Base-by-base conservation (phyloP, 2,797 vertebrate genomes). In the Poecile montanus region DNA sequence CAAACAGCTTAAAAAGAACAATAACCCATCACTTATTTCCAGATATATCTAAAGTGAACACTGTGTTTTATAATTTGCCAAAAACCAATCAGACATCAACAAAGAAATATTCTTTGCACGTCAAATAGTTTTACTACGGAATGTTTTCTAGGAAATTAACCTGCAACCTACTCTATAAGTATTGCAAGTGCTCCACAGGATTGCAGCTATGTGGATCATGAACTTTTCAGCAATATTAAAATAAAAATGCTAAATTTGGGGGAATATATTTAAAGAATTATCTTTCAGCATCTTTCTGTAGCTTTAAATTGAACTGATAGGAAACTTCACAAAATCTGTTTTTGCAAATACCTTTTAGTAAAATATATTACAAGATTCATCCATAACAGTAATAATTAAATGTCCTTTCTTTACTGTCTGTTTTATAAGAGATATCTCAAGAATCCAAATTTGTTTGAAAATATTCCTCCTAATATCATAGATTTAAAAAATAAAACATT, bases 91-190 rank as follows among this genome's bases (percentile, higher is more conserved):
- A 70, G 75, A 72, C 71, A 51, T 30, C 27, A 76, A 66, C 8
- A 63, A 61, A 83, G 9, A 85, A 92, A 94, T 16, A 74, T 72
- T 60, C 36, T 82, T 85, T 51, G 19, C 48, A 71, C 23, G 19
- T 91, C 66, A 58, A 57, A 58, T 20, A 77, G 18, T 75, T 89
- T 77, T 77, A 44, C 11, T 78, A 47, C 18, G 18, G 13, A 27
- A 73, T 32, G 4, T 74, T 78, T 89, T 88, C 75, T 74, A 74
- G 58, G 77, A 94, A 95, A 83, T 45, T 7, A 84, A 93, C 50
- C 47, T 67, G 44, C 25, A 54, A 72, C 51, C 56, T 58, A 74
- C 22, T 62, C 40, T 29, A 0, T 48, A 92, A 85, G 18, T 50
- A 75, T 20, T 78, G 13, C 45, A 93, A 88, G 12, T 48, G 56